A percentile compares a stretch with the other conserved stretches of the same genome.
Conservation (phyloP, 2,113 vertebrate species). For the Cairina moschata region DNA sequence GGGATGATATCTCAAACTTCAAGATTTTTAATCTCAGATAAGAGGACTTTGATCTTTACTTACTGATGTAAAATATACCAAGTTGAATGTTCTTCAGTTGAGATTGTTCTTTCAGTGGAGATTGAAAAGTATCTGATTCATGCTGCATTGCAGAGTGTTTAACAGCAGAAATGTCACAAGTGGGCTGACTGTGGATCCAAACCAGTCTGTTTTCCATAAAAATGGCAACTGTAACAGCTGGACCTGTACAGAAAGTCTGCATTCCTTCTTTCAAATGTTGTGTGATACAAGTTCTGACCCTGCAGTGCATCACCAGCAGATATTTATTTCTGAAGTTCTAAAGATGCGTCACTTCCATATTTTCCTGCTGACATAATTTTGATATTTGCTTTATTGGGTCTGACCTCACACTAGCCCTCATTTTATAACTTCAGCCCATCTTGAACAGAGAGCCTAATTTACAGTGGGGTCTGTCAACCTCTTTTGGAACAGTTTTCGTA, state of each 20-base stretch:
- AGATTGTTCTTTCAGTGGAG: no score
- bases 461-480: conserved; percentile 35
- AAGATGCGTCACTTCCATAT: neutral
- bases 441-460: conserved; percentile 25
- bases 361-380: conserved; percentile 57
- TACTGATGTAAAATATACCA: conserved; percentile 28
- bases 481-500: conserved; percentile 57
- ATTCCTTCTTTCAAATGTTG: neutral
- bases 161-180: neutral
- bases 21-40: neutral
- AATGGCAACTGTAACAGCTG: neutral
- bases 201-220: rapidly evolving
- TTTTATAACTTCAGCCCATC: conserved; percentile 44
- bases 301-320: neutral
- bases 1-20: neutral
- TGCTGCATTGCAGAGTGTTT: rapidly evolving
- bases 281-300: conserved; percentile 6
- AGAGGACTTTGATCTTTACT: neutral
- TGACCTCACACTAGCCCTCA: conserved; percentile 24
- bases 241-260: neutral
- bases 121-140: neutral
- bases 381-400: conserved; percentile 60
- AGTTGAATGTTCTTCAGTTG: neutral
- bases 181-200: neutral
- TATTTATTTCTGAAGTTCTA: conserved; percentile 52